Percentiles rank a stretch among this genome's conserved stretches.
These are phyloP conservation scores for Druon quercuslanigerum DNA, from an alignment of 1,140 invertebrate genomes.

Conservation along the genomic window DNA sequence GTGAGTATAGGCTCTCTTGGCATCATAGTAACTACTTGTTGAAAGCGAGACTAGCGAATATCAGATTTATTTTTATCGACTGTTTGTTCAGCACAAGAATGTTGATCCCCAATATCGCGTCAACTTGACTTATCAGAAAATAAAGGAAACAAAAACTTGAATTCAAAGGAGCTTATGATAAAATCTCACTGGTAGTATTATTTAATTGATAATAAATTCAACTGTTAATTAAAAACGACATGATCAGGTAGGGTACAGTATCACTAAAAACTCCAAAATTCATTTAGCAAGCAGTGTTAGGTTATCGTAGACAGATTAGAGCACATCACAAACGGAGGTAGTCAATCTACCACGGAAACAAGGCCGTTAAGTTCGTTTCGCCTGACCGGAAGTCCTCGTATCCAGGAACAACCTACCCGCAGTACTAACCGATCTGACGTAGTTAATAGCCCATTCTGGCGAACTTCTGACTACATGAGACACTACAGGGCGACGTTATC, in stretches of 20 bases:
- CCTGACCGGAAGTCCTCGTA: conserved; percentile 20
- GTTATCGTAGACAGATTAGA: conserved; percentile 25
- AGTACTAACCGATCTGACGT: background rate
- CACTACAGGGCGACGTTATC: background rate
- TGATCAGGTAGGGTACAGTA: background rate
- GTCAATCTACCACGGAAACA: conserved; percentile 27
- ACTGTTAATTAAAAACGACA: background rate
- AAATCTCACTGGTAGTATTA: background rate
- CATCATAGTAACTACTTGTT: no score
- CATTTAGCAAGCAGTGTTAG: conserved; percentile 24
- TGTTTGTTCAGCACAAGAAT: no score
- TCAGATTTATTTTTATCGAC: no score
- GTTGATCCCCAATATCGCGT: no score
- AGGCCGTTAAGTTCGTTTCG: conserved; percentile 29
- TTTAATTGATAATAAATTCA: background rate
- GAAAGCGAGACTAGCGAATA: no score
- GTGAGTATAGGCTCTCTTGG: no score
- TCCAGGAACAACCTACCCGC: conserved; percentile 17
- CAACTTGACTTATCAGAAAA: no score
- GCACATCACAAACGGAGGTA: conserved; percentile 30
- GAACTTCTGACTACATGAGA: background rate
- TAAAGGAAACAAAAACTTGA: no score
- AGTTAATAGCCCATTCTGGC: conserved; percentile 14
- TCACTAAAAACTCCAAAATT: conserved; percentile 9
- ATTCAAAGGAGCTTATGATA: no score